Conservation (phyloP, 2,113 vertebrate species). For the Chelonoidis abingdonii region DNA sequence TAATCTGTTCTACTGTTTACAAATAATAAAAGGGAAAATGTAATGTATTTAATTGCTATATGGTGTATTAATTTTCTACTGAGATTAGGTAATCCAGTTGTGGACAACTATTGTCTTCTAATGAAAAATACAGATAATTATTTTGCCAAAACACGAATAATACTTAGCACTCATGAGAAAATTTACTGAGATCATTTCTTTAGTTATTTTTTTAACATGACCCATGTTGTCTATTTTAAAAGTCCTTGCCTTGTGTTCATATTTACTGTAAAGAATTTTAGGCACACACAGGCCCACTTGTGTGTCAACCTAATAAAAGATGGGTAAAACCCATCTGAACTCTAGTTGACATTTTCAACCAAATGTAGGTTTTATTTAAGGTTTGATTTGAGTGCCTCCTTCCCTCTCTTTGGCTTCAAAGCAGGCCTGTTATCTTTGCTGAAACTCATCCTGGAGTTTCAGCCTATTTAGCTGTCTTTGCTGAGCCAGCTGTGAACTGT, state of each 20-base stretch:
- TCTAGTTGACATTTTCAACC: not conserved
- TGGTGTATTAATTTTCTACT: not conserved
- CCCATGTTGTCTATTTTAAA: not conserved
- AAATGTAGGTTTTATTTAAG: not conserved
- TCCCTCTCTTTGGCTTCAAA: not conserved
- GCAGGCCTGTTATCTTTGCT: not conserved
- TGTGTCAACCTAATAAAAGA: not conserved
- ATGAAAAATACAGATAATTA: not conserved
- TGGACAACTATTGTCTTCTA: not conserved
- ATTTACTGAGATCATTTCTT: not conserved
- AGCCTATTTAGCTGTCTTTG: not conserved
- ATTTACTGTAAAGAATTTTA: not conserved
- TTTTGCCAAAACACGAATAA: conserved; percentile 12
- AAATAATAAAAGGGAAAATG: not conserved
- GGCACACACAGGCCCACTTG: not conserved
- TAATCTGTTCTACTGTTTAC: not conserved
- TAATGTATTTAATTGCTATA: not conserved
- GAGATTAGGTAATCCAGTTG: conserved; percentile 16
- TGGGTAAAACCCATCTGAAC: not conserved
- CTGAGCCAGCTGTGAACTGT: not conserved
- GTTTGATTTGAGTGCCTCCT: not conserved
- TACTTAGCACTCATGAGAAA: not conserved
- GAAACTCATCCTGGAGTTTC: not conserved
- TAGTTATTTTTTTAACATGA: not conserved
- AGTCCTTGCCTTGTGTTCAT: not conserved